phyloP scores from a whole-genome alignment of 2,113 vertebrate species.

The Pollimyrus isidori region DNA sequence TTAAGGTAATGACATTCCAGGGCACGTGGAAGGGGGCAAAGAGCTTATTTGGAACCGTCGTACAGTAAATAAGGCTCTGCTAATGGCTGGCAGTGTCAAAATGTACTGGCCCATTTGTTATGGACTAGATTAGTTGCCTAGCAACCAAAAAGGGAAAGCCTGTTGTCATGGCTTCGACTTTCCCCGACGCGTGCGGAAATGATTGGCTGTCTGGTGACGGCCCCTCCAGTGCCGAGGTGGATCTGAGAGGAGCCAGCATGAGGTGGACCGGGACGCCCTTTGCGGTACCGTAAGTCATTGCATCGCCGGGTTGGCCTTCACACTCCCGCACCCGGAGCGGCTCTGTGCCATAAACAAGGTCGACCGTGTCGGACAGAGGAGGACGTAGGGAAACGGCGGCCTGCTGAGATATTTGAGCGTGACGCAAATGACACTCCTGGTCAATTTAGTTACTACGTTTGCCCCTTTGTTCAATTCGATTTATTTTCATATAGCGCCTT shows the following conservation, averaged over 20 bases:
- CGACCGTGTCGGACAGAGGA: neutral
- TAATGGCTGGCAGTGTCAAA: slow-evolving; percentile 47
- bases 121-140: slow-evolving; percentile 53
- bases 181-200: slow-evolving; percentile 36
- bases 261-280: neutral
- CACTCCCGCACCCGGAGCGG: neutral
- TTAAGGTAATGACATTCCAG: slow-evolving; percentile 12
- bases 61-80: slow-evolving; percentile 29
- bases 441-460: neutral
- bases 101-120: slow-evolving; percentile 32
- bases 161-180: slow-evolving; percentile 50
- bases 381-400: neutral
- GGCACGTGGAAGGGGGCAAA: slow-evolving; percentile 16
- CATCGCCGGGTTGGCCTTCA: neutral
- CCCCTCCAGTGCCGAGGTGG: slow-evolving; percentile 9
- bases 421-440: neutral
- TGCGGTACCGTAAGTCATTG: neutral
- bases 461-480: neutral
- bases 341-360: neutral
- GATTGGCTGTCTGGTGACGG: slow-evolving; percentile 31
- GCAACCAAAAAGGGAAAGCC: slow-evolving; percentile 49
- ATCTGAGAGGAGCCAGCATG: neutral
- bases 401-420: neutral
- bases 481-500: neutral
- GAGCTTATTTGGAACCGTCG: slow-evolving; percentile 18